Percentiles rank a stretch among this genome's conserved stretches.
phyloP scores from a whole-genome alignment of 2,113 vertebrate species.

The Rallus limicola region DNA sequence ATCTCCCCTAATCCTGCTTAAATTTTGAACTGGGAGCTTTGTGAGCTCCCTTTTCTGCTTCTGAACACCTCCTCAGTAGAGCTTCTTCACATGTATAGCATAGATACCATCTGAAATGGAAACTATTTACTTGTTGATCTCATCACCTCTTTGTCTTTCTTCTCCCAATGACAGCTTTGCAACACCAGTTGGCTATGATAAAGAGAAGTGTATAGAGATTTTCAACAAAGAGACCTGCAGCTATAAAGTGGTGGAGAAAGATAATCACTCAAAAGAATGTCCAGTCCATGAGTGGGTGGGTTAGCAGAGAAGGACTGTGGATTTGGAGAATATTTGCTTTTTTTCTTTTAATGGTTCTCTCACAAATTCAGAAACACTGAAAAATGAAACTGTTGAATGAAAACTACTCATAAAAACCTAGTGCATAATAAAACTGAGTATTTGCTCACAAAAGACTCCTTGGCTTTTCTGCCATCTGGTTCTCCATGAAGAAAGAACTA shows the following conservation, averaged over 20 bases:
- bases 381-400: not conserved
- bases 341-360: not conserved
- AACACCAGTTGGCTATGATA: accelerated
- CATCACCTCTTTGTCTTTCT: not conserved
- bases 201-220: constrained; percentile 12
- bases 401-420: not conserved
- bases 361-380: not conserved
- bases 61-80: not conserved
- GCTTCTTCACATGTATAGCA: not conserved
- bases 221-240: constrained; percentile 31
- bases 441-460: not conserved
- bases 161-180: not conserved
- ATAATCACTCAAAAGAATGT: constrained; percentile 42
- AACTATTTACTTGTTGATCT: not conserved
- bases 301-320: not conserved
- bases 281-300: not conserved
- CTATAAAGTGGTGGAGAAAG: constrained; percentile 47
- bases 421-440: not conserved
- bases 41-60: not conserved
- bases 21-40: not conserved
- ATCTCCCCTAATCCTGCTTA: not conserved
- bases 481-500: not conserved
- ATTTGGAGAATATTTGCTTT: not conserved
- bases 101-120: not conserved
- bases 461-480: not conserved